Conservation (phyloP, 2,113 vertebrate genomes). For the Lathamus discolor region DNA sequence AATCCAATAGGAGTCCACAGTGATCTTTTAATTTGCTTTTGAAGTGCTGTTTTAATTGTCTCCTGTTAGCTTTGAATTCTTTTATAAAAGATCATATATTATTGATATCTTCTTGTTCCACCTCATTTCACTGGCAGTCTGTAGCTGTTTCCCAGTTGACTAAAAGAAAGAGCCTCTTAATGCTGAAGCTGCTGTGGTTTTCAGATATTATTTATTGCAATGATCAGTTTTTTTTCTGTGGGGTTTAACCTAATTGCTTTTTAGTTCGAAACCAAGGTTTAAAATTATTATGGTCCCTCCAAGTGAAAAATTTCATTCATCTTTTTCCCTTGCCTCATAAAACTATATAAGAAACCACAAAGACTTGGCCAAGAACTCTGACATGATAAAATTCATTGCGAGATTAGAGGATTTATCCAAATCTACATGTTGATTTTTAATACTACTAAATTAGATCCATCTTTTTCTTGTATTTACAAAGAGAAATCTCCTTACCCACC, state of each 20-base stretch:
- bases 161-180: background rate
- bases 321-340: background rate
- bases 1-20: background rate
- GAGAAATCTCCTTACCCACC: background rate
- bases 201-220: background rate
- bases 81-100: background rate
- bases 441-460: background rate
- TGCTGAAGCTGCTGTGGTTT: background rate
- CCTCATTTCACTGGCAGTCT: background rate
- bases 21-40: background rate
- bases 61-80: background rate
- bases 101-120: background rate
- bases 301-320: slow-evolving; percentile 1
- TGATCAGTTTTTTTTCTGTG: background rate
- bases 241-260: background rate
- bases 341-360: slow-evolving; percentile 22
- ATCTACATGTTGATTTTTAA: slow-evolving; percentile 35
- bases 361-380: background rate
- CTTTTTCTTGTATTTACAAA: background rate
- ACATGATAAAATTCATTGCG: background rate
- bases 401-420: slow-evolving; percentile 14
- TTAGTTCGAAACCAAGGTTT: background rate
- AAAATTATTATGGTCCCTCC: background rate
- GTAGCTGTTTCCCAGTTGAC: background rate
- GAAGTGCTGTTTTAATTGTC: background rate